Evolutionary conservation across 2,113 vertebrate species (phyloP).

Genomic region (Orcinus orca): DNA sequence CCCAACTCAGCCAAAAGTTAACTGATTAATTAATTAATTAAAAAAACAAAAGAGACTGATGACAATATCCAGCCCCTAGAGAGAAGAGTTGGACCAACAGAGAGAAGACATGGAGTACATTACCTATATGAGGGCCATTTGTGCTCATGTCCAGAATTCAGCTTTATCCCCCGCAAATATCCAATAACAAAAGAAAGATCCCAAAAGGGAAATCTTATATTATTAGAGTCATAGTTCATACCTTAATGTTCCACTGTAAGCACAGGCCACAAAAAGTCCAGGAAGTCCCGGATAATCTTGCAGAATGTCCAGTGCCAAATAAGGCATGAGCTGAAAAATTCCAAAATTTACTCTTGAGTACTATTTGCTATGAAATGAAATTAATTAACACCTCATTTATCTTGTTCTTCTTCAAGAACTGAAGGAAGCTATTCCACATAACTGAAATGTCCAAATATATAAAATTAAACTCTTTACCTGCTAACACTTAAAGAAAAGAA

Average conservation of each 20-base stretch:
- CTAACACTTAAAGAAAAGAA: not conserved
- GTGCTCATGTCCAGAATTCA: not conserved
- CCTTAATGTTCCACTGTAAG: constrained; percentile 98
- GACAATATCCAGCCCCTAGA: not conserved
- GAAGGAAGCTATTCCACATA: not conserved
- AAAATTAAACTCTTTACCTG: not conserved
- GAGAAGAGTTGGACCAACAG: not conserved
- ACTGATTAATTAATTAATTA: no score
- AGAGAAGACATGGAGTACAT: no score
- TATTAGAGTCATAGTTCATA: constrained; percentile 68
- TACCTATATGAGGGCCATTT: no score
- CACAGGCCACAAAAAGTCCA: constrained; percentile 96
- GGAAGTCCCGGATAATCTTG: constrained; percentile 90
- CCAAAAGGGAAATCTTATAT: not conserved
- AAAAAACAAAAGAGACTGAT: not conserved
- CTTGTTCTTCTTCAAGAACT: not conserved
- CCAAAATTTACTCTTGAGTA: constrained; percentile 42
- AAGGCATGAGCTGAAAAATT: constrained; percentile 92
- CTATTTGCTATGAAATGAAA: not conserved
- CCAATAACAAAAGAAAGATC: not conserved
- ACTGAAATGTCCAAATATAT: not conserved
- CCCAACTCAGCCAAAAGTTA: no score
- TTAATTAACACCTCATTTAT: not conserved
- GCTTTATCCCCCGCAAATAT: not conserved
- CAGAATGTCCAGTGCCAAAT: constrained; percentile 95